A percentile compares a stretch with the other conserved stretches of the same genome.
phyloP scores from a whole-genome alignment of 2,888 invertebrate genomes.

The Heterodera filipjevi region DNA sequence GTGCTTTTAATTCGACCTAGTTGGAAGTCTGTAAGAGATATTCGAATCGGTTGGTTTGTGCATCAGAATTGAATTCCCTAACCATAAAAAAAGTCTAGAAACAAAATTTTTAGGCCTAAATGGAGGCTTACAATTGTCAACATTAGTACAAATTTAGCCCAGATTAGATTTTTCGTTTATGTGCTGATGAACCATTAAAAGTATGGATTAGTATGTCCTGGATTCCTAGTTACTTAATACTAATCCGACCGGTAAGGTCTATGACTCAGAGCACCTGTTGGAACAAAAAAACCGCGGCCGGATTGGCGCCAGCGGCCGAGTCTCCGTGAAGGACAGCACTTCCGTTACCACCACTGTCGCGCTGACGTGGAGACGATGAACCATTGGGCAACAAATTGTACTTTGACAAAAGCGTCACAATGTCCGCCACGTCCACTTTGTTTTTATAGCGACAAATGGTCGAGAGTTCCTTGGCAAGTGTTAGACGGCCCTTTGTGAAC shows the following conservation, averaged over 20 bases:
- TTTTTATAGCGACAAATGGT: constrained; percentile 38
- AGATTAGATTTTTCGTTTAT: too few species aligned
- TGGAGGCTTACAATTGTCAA: too few species aligned
- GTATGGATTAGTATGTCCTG: too few species aligned
- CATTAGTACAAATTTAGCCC: too few species aligned
- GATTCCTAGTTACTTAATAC: too few species aligned
- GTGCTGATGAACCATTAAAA: too few species aligned
- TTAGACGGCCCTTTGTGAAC: constrained; percentile 50
- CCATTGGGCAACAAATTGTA: constrained; percentile 38
- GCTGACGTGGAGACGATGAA: constrained; percentile 20
- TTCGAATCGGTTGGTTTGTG: too few species aligned
- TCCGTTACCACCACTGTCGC: constrained; percentile 22
- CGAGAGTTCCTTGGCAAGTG: constrained; percentile 52
- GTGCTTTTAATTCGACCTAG: too few species aligned
- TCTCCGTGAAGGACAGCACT: constrained; percentile 20
- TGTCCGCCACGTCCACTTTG: constrained; percentile 37
- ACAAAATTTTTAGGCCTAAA: too few species aligned
- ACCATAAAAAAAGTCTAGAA: too few species aligned
- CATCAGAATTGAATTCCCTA: too few species aligned
- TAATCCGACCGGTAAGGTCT: background rate
- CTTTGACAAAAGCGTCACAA: constrained; percentile 38
- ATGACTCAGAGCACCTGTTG: constrained; percentile 50
- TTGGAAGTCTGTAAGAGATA: too few species aligned
- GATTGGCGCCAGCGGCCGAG: constrained; percentile 13
- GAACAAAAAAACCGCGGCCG: constrained; percentile 53